phyloP scores from a whole-genome alignment of 1,140 invertebrate genomes.

The Bombus picipes region DNA sequence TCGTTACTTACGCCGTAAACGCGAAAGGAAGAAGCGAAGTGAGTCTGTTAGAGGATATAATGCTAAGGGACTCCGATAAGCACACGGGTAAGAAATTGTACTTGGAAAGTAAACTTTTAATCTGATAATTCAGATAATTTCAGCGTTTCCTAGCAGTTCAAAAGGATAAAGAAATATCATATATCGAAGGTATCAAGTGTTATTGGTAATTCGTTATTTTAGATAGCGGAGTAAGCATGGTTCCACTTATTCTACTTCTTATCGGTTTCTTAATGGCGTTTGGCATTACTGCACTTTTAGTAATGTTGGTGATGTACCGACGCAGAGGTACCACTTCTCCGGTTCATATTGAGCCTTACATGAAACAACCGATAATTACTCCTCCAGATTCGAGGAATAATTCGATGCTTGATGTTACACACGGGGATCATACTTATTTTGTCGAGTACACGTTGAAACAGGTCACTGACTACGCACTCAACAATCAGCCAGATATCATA shows the following conservation, averaged over 20 bases:
- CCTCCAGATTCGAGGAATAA: constrained; percentile 82
- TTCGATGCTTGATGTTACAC: constrained; percentile 83
- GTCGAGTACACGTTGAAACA: constrained; percentile 74
- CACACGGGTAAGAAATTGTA: constrained; percentile 86
- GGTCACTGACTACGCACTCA: constrained; percentile 80
- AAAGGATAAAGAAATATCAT: no score
- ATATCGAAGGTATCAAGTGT: neutral
- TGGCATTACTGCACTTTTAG: constrained; percentile 85
- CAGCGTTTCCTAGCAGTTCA: neutral
- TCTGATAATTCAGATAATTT: neutral
- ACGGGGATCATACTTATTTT: constrained; percentile 83
- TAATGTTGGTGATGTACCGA: constrained; percentile 84
- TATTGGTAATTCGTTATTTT: constrained; percentile 63
- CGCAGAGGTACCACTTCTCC: constrained; percentile 81
- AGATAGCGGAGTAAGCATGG: constrained; percentile 85
- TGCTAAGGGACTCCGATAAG: constrained; percentile 93
- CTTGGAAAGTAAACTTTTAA: no score
- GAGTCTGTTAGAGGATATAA: constrained; percentile 91
- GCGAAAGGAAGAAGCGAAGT: constrained; percentile 93
- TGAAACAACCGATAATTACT: constrained; percentile 84
- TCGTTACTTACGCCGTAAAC: constrained; percentile 93
- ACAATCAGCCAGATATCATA: constrained; percentile 84
- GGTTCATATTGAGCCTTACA: constrained; percentile 82
- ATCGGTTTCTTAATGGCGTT: constrained; percentile 85
- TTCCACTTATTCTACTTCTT: constrained; percentile 85